phyloP scores from a whole-genome alignment of 2,797 vertebrate species.

The Pseudocheirus occidentalis region DNA sequence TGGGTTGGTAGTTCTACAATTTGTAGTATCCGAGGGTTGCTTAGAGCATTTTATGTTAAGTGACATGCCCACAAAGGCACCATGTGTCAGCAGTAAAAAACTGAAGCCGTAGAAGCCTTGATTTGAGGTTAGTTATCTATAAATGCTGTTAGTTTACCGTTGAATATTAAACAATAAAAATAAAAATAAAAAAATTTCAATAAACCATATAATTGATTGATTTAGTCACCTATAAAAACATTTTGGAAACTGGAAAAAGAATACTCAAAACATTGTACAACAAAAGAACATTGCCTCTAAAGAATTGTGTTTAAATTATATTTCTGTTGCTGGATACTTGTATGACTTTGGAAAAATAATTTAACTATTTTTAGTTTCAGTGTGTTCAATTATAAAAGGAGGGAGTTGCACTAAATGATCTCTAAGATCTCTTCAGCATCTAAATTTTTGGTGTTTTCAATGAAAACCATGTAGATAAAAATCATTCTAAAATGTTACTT shows the following conservation, averaged over 20 bases:
- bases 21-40: not conserved
- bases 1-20: not conserved
- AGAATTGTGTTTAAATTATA: not conserved
- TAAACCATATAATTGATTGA: not conserved
- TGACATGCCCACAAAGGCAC: not conserved
- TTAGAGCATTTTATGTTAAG: not conserved
- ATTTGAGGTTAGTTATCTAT: not conserved
- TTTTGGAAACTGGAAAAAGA: not conserved
- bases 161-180: not conserved
- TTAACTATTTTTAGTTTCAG: not conserved
- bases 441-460: not conserved
- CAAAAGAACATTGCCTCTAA: not conserved
- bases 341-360: not conserved
- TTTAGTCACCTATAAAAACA: not conserved
- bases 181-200: not conserved
- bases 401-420: not conserved
- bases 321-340: not conserved
- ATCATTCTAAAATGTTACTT: not conserved
- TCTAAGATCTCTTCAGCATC: not conserved
- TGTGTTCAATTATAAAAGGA: not conserved
- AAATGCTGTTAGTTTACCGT: not conserved
- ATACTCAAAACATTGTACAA: not conserved
- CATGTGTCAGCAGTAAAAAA: not conserved
- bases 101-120: not conserved
- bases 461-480: not conserved